Conservation (phyloP, 2,888 invertebrate species). For the Apeira syringaria region DNA sequence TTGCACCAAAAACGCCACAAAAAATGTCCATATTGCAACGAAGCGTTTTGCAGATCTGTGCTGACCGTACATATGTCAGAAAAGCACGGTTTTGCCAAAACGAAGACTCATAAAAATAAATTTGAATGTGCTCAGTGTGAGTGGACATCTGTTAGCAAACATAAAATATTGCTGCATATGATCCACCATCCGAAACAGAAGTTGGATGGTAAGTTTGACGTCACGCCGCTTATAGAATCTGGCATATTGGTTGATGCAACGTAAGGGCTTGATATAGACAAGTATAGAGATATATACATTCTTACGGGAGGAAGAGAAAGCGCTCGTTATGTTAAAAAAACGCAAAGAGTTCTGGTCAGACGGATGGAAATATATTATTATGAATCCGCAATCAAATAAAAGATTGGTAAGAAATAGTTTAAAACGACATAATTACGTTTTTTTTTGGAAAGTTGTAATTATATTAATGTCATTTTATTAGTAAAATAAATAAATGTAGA, state of each 20-base stretch:
- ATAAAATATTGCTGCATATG: slow-evolving; percentile 59
- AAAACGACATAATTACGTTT: too few relatives aligned
- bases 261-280: too few relatives aligned
- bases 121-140: slow-evolving; percentile 52
- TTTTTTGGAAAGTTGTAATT: too few relatives aligned
- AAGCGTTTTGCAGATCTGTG: background rate
- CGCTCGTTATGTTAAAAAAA: too few relatives aligned
- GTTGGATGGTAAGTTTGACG: slow-evolving; percentile 49
- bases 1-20: slow-evolving; percentile 1
- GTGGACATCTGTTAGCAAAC: slow-evolving; percentile 47
- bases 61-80: background rate
- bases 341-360: too few relatives aligned
- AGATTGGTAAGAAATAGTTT: too few relatives aligned
- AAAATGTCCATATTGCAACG: slow-evolving; percentile 2
- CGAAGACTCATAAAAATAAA: background rate
- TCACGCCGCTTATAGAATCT: slow-evolving; percentile 38
- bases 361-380: too few relatives aligned
- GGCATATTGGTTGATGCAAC: slow-evolving; percentile 28
- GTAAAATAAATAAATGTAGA: too few relatives aligned
- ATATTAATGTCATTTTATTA: too few relatives aligned
- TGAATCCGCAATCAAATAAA: too few relatives aligned
- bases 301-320: too few relatives aligned
- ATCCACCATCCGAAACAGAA: slow-evolving; percentile 65
- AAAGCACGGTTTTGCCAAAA: background rate
- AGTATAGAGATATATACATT: too few relatives aligned